phyloP scores from a whole-genome alignment of 2,797 vertebrate species.

The Sebastes reedi region DNA sequence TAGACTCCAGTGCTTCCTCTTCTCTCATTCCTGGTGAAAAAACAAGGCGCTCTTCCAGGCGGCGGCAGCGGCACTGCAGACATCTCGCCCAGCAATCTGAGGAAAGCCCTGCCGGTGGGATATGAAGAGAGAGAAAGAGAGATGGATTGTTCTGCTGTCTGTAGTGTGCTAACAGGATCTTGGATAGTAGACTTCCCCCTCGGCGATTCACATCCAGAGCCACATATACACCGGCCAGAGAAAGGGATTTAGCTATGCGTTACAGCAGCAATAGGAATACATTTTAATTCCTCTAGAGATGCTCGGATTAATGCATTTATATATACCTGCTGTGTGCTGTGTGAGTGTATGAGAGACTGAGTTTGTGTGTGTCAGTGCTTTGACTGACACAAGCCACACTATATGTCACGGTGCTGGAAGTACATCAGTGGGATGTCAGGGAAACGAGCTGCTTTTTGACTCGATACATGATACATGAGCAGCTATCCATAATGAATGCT shows the following conservation, averaged over 20 bases:
- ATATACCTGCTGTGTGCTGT: not conserved
- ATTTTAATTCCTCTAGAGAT: conserved; percentile 43
- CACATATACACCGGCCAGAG: conserved; percentile 1
- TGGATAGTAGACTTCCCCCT: conserved; percentile 32
- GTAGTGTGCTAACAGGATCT: conserved; percentile 45
- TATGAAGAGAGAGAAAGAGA: conserved; percentile 32
- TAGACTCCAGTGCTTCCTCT: conserved; percentile 25
- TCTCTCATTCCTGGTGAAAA: conserved; percentile 39
- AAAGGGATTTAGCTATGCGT: conserved; percentile 31
- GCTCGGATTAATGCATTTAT: conserved; percentile 6
- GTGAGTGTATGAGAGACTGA: not conserved
- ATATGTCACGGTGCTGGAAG: conserved; percentile 20
- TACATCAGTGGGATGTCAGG: conserved; percentile 25
- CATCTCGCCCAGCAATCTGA: conserved; percentile 55
- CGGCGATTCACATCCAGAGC: conserved; percentile 16
- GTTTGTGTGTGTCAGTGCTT: conserved; percentile 3
- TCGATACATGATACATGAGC: conserved; percentile 51
- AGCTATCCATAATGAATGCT: conserved; percentile 58
- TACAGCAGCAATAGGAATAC: conserved; percentile 4
- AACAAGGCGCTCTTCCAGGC: conserved; percentile 25
- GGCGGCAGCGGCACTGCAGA: conserved; percentile 44
- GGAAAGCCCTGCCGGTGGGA: conserved; percentile 57
- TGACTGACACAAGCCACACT: conserved; percentile 35
- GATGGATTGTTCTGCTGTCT: conserved; percentile 57
- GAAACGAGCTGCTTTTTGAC: conserved; percentile 40